A percentile compares a stretch with the other conserved stretches of the same genome.
Evolutionary conservation across 2,113 vertebrate species (phyloP).

Genomic region (Halcyon senegalensis): DNA sequence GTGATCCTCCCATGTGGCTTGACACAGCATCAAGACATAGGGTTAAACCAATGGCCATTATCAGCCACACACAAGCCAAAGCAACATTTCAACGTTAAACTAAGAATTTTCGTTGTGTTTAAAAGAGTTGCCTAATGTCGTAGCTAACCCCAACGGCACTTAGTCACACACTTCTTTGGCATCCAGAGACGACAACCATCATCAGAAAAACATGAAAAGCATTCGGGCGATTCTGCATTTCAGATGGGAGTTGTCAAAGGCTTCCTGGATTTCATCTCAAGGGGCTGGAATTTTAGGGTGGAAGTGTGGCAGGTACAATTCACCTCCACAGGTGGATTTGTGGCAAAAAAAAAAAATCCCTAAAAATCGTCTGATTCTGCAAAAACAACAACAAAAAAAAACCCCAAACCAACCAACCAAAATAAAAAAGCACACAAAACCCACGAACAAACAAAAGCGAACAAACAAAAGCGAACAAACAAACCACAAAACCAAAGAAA

Average conservation of each 20-base stretch:
- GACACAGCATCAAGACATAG: neutral
- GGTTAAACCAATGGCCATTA: fast-evolving
- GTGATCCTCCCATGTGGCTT: neutral
- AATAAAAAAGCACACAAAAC: neutral
- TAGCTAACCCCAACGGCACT: neutral
- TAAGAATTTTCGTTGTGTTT: neutral
- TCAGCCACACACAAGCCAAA: fast-evolving
- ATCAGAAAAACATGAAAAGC: neutral
- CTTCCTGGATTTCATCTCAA: neutral
- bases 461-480: too few species aligned
- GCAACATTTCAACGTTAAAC: fast-evolving
- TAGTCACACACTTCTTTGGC: neutral
- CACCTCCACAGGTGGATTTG: neutral
- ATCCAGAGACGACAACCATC: neutral
- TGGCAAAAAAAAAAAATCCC: neutral
- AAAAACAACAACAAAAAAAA: too few species aligned
- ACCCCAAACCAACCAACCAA: too few species aligned
- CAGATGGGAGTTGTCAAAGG: neutral
- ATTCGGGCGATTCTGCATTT: neutral
- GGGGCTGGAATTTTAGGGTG: neutral
- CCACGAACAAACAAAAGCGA: neutral
- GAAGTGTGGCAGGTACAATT: neutral
- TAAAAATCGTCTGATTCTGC: neutral
- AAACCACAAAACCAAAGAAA: too few species aligned
- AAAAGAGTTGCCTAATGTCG: neutral